Conservation (phyloP, 2,888 invertebrate genomes). For the Coenonympha glycerion region DNA sequence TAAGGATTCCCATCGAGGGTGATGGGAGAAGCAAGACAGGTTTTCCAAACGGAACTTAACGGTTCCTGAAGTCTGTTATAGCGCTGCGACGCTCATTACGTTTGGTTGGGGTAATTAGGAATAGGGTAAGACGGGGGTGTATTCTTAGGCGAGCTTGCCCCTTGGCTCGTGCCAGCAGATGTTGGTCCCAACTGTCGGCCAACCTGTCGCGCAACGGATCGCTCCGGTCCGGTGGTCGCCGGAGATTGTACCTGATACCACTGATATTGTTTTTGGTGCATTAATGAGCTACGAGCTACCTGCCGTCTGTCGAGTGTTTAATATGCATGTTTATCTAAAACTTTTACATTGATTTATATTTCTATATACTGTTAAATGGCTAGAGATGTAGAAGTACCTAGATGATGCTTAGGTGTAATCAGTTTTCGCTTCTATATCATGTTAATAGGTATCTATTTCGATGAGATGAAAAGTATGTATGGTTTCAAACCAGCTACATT, state of each 20-base stretch:
- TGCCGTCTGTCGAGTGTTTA: slow-evolving; percentile 7
- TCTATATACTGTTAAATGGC: no score
- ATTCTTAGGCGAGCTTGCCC: slow-evolving; percentile 49
- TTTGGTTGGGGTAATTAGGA: slow-evolving; percentile 53
- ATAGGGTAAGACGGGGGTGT: slow-evolving; percentile 64
- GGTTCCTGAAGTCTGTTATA: slow-evolving; percentile 64
- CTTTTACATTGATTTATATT: neutral
- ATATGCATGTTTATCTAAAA: neutral
- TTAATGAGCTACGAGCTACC: slow-evolving; percentile 46
- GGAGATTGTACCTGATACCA: slow-evolving; percentile 60
- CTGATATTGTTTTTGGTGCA: slow-evolving; percentile 48
- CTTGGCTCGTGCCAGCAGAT: slow-evolving; percentile 61
- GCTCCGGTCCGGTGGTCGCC: slow-evolving; percentile 61
- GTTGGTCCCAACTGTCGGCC: slow-evolving; percentile 64
- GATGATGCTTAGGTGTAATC: no score
- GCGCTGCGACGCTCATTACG: slow-evolving; percentile 44
- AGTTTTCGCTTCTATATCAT: neutral
- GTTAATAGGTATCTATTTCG: neutral
- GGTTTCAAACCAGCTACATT: no score
- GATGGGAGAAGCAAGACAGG: slow-evolving; percentile 58
- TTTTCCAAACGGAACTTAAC: slow-evolving; percentile 71
- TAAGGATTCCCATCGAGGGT: slow-evolving; percentile 44
- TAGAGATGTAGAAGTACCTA: no score
- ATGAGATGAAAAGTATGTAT: no score
- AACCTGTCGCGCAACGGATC: slow-evolving; percentile 74